These are phyloP conservation scores for Idaea dimidiata DNA, from an alignment of 2,888 invertebrate genomes.

Conservation along the genomic window DNA sequence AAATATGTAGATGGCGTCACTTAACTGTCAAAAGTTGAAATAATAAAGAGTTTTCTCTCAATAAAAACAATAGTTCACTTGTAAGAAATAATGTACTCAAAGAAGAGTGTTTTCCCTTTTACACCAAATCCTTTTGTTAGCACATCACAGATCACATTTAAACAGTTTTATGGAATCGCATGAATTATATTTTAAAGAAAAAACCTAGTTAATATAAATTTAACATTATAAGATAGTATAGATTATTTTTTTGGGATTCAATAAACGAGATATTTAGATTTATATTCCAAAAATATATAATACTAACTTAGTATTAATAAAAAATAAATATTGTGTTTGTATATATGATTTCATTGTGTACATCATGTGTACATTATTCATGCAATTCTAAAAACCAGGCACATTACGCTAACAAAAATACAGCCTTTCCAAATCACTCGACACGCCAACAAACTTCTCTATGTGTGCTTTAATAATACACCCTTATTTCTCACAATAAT, in stretches of 20 bases:
- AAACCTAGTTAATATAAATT: not conserved
- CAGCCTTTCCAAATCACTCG: slow-evolving; percentile 46
- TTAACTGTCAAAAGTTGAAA: slow-evolving; percentile 8
- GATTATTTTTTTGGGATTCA: not conserved
- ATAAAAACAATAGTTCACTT: slow-evolving; percentile 32
- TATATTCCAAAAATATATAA: not conserved
- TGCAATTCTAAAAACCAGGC: slow-evolving; percentile 62
- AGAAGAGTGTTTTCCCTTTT: slow-evolving; percentile 40
- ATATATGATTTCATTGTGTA: not conserved
- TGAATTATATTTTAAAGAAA: slow-evolving; percentile 29
- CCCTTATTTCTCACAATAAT: not conserved
- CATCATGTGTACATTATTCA: slow-evolving; percentile 26
- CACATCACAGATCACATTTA: slow-evolving; percentile 70
- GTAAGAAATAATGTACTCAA: slow-evolving; percentile 1
- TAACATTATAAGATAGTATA: not conserved
- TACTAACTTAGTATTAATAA: not conserved
- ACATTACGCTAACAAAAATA: slow-evolving; percentile 65
- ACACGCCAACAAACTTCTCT: slow-evolving; percentile 42
- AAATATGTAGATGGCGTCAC: not conserved
- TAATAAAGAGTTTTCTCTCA: not conserved
- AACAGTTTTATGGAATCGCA: slow-evolving; percentile 53
- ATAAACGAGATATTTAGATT: not conserved
- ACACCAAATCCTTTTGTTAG: slow-evolving; percentile 54
- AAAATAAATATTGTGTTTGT: not conserved
- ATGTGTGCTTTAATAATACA: slow-evolving; percentile 23